Percentiles rank a stretch among this genome's conserved stretches.
Conservation (phyloP, 2,113 vertebrate species). For the Aythya baeri region DNA sequence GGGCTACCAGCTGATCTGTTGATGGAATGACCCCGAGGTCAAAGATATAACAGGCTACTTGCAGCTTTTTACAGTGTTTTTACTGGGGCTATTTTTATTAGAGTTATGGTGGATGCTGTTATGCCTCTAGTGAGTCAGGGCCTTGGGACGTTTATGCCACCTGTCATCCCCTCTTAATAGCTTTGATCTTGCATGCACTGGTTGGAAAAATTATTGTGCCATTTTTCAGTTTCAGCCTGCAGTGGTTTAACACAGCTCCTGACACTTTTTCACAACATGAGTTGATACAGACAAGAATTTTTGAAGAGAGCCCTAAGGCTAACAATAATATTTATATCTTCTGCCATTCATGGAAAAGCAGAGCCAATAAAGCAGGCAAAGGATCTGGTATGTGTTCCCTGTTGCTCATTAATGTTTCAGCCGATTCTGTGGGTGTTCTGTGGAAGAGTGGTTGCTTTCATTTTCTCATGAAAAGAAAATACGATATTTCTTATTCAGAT, state of each 20-base stretch:
- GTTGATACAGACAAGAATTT: conserved; percentile 74
- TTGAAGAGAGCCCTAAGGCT: conserved; percentile 69
- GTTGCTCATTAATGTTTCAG: conserved; percentile 70
- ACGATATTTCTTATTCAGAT: conserved; percentile 54
- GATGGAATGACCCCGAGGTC: not conserved
- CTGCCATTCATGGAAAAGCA: conserved; percentile 62
- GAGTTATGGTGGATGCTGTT: conserved; percentile 14
- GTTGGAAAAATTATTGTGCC: conserved; percentile 68
- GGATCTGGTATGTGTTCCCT: conserved; percentile 43
- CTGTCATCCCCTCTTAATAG: conserved; percentile 69
- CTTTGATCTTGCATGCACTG: conserved; percentile 65
- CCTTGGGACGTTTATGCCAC: conserved; percentile 48
- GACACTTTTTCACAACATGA: conserved; percentile 65
- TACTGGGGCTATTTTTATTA: conserved; percentile 46
- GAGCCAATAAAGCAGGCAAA: conserved; percentile 65
- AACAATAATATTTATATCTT: conserved; percentile 75
- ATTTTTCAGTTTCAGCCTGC: conserved; percentile 72
- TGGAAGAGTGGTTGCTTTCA: conserved; percentile 63
- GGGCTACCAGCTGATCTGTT: conserved; percentile 13
- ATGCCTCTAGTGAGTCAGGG: conserved; percentile 34
- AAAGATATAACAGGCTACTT: conserved; percentile 41
- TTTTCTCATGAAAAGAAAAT: conserved; percentile 58
- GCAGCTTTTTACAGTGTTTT: not conserved
- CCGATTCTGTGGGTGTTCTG: conserved; percentile 55
- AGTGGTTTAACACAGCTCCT: conserved; percentile 66